A percentile compares a stretch with the other conserved stretches of the same genome.
These are phyloP conservation scores for Rhopilema esculentum DNA, from an alignment of 30 jellyfish, hydroid and myxozoan genomes.

Conservation along the genomic window DNA sequence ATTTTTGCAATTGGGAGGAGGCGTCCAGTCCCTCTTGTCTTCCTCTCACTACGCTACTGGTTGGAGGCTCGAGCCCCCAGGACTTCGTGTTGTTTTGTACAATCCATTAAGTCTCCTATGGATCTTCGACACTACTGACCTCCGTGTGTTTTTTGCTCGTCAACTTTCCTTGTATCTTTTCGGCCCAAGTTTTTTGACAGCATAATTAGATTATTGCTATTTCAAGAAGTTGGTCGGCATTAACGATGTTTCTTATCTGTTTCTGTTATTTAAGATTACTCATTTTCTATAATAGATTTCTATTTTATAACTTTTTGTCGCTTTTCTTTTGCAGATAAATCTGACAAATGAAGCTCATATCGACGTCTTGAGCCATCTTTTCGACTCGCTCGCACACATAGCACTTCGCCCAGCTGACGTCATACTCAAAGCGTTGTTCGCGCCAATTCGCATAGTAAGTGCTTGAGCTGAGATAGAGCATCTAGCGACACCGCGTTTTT, in stretches of 20 bases:
- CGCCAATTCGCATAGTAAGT: slow-evolving; percentile 76
- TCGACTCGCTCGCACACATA: slow-evolving; percentile 96
- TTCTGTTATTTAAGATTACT: background rate
- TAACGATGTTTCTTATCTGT: background rate
- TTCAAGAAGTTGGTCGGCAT: background rate
- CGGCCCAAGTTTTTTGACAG: background rate
- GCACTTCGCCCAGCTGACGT: slow-evolving; percentile 98
- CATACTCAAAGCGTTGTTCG: slow-evolving; percentile 80
- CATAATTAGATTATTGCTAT: background rate
- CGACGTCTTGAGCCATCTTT: slow-evolving; percentile 49
- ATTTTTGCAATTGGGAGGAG: no score
- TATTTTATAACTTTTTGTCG: no score
- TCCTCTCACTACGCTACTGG: no score
- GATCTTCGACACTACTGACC: background rate
- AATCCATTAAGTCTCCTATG: background rate
- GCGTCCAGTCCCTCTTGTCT: no score
- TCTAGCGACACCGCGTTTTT: background rate
- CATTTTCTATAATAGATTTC: background rate
- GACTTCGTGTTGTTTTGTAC: no score
- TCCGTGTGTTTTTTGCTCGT: background rate
- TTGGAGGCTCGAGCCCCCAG: no score
- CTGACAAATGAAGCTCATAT: slow-evolving; percentile 57
- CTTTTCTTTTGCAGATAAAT: slow-evolving; percentile 14
- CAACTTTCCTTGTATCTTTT: background rate
- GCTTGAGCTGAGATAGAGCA: background rate